phyloP scores from a whole-genome alignment of 2,888 invertebrate species.

The Dascillus cervinus region DNA sequence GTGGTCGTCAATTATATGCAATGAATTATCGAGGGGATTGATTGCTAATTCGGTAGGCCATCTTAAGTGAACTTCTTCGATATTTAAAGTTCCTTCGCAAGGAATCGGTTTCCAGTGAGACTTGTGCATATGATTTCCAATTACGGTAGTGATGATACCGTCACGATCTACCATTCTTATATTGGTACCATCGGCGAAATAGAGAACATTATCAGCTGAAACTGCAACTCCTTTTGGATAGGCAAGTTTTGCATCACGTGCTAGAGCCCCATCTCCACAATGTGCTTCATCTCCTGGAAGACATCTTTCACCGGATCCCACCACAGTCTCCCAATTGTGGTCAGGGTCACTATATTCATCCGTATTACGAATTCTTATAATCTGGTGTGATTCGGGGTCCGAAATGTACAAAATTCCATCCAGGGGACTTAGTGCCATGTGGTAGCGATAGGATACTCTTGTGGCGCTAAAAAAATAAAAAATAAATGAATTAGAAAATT shows the following conservation, averaged over 20 bases:
- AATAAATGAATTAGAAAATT: too few species aligned
- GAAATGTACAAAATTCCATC: conserved; percentile 93
- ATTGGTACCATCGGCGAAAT: conserved; percentile 94
- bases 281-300: conserved; percentile 88
- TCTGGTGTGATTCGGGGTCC: conserved; percentile 92
- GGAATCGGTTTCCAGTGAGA: conserved; percentile 92
- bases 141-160: conserved; percentile 85
- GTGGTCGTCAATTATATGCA: conserved; percentile 95
- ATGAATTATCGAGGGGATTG: conserved; percentile 87
- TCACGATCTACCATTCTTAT: conserved; percentile 85
- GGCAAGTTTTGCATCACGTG: conserved; percentile 86
- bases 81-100: conserved; percentile 81
- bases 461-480: conserved; percentile 75
- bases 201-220: conserved; percentile 83
- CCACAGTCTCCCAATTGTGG: conserved; percentile 90
- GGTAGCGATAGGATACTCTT: conserved; percentile 91
- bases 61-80: conserved; percentile 87
- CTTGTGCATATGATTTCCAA: conserved; percentile 88
- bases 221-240: conserved; percentile 96
- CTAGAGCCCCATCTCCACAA: conserved; percentile 92
- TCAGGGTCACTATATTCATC: conserved; percentile 80
- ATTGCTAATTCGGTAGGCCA: conserved; percentile 96
- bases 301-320: conserved; percentile 91
- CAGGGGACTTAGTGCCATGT: conserved; percentile 90
- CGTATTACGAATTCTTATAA: conserved; percentile 76